Evolutionary conservation across 2,888 invertebrate species (phyloP).

Genomic region (Cybosia mesomella): DNA sequence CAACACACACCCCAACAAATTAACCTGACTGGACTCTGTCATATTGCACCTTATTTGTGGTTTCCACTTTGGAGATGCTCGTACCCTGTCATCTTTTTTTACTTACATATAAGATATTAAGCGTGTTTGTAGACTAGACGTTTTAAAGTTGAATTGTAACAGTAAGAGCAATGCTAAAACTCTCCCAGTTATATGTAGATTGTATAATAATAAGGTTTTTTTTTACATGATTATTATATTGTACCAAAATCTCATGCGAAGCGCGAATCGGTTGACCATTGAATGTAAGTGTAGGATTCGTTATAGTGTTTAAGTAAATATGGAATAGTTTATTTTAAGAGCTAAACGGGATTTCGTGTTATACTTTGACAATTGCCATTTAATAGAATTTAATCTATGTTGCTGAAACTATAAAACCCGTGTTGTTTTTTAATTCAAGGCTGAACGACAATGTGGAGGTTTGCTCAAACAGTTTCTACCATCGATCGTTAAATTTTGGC

Average conservation of each 20-base stretch:
- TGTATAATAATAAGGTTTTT: background rate
- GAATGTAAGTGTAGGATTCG: slow-evolving; percentile 7
- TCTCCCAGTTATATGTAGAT: slow-evolving; percentile 12
- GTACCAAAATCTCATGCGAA: slow-evolving; percentile 8
- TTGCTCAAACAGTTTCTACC: background rate
- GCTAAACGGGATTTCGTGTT: background rate
- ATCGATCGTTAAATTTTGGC: background rate
- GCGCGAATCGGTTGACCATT: slow-evolving; percentile 7
- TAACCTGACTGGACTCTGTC: no score
- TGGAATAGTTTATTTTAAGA: slow-evolving; percentile 2
- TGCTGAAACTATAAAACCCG: background rate
- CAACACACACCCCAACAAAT: no score
- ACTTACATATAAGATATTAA: no score
- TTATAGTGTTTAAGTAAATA: slow-evolving; percentile 9
- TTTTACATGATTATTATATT: background rate
- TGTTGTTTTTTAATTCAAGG: background rate
- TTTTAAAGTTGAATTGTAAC: background rate
- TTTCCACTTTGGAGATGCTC: no score
- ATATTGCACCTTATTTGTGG: no score
- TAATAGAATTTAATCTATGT: background rate
- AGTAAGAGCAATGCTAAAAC: slow-evolving; percentile 8
- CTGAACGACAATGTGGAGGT: no score
- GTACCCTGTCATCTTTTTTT: no score
- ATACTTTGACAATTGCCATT: background rate
- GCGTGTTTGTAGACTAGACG: background rate